phyloP scores from a whole-genome alignment of 2,113 vertebrate species.

The Colaptes auratus region DNA sequence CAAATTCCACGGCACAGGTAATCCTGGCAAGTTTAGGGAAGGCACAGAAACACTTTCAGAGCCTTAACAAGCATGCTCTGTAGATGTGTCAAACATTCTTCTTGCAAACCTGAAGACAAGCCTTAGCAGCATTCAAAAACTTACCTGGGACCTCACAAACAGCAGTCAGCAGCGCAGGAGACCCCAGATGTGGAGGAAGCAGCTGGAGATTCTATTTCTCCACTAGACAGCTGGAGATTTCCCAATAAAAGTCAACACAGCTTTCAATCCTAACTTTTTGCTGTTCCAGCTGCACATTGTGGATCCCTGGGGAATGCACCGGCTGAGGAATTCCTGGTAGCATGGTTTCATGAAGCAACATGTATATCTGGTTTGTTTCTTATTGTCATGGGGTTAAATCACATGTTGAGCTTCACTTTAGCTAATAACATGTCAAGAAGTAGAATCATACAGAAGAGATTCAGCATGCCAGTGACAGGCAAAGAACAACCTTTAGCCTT shows the following conservation, averaged over 20 bases:
- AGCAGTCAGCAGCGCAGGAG: background rate
- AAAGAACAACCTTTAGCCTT: background rate
- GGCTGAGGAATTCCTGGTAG: slow-evolving; percentile 5
- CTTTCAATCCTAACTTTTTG: background rate
- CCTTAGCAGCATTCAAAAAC: background rate
- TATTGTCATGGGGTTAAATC: background rate
- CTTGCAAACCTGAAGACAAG: background rate
- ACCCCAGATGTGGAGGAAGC: slow-evolving; percentile 46
- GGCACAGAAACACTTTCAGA: background rate
- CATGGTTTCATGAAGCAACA: background rate
- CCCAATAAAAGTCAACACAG: background rate
- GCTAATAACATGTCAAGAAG: background rate
- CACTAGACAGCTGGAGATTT: slow-evolving; percentile 21
- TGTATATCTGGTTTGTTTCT: background rate
- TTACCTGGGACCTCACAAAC: slow-evolving; percentile 49
- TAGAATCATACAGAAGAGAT: background rate
- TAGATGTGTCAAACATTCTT: background rate
- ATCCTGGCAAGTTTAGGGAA: background rate
- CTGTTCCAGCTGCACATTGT: background rate
- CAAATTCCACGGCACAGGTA: background rate
- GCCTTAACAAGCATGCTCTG: background rate
- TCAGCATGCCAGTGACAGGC: background rate
- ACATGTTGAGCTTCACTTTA: background rate
- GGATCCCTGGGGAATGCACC: background rate
- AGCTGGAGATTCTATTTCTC: slow-evolving; percentile 30